These are phyloP conservation scores for Drosophila mayri DNA, from an alignment of 1,140 invertebrate genomes.

Conservation along the genomic window DNA sequence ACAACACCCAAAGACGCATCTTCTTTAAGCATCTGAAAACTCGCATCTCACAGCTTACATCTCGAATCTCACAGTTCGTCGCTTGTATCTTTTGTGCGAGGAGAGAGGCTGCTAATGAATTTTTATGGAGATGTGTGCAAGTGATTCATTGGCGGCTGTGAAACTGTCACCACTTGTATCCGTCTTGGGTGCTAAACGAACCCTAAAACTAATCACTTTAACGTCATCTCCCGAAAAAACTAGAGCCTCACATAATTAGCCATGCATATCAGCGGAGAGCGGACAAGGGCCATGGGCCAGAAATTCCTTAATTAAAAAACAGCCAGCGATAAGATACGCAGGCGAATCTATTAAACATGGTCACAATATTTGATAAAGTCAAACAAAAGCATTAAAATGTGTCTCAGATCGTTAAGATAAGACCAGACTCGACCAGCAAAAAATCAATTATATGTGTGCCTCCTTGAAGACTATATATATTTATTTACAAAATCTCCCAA, in stretches of 20 bases:
- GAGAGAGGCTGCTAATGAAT: constrained; percentile 63
- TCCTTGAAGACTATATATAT: constrained; percentile 15
- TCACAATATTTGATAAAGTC: constrained; percentile 44
- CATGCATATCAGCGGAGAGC: constrained; percentile 34
- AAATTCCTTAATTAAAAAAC: constrained; percentile 53
- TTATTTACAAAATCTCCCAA: constrained; percentile 22
- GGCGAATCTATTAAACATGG: constrained; percentile 19
- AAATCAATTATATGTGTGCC: constrained; percentile 28
- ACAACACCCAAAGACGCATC: constrained; percentile 26
- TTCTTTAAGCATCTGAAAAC: constrained; percentile 10
- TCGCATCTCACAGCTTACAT: constrained; percentile 2
- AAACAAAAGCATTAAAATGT: constrained; percentile 64
- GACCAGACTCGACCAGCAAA: not conserved
- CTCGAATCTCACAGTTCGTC: constrained; percentile 13
- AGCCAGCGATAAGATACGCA: constrained; percentile 34
- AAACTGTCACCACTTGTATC: constrained; percentile 34
- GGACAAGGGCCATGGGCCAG: constrained; percentile 29
- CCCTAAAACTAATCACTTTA: constrained; percentile 30
- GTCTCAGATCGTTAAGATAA: constrained; percentile 57
- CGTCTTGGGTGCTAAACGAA: constrained; percentile 29
- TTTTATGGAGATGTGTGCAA: constrained; percentile 38
- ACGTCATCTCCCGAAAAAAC: constrained; percentile 22
- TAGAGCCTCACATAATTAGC: constrained; percentile 26
- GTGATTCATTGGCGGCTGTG: constrained; percentile 42
- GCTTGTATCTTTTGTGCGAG: constrained; percentile 15